Base-by-base conservation (phyloP, 2,113 vertebrate genomes). In the Mugil cephalus region DNA sequence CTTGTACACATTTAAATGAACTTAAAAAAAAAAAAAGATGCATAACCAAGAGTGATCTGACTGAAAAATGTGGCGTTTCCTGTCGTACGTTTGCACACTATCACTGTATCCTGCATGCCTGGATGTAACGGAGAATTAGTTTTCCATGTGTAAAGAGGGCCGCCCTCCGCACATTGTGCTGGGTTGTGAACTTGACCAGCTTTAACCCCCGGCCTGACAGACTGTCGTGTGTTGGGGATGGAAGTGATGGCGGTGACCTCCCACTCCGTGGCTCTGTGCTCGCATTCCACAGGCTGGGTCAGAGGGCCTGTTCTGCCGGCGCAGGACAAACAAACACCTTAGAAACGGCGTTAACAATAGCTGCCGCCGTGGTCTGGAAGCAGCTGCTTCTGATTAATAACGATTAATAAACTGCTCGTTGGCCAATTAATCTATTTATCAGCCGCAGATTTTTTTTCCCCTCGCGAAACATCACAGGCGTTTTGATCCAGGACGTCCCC, bases 231-330 rank as follows among this genome's bases (percentile, higher is more conserved):
- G 85, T 72, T 84, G 82, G 83, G 84, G 88, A 85, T 88, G 86
- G 87, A 89, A 91, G 91, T 84, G 85, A 88, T 81, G 84, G 63
- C 21, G 4, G 53, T 87, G 83, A 88, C 85, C 90, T 88, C 88
- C 45, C 74, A 52, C 76, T 59, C 64, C 40, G 74, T 35, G 43
- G 63, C 69, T 77, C 60, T 69, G 48, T 54, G 77, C 78, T 77
- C 82, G 55, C 80, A 76, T 85, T 88, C 88, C 65, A n/a, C 64
- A 3, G 38, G n/a, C 63, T 59, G 77, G 82, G 75, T 77, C 77
- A 82, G 14, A 67, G 86, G 87, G 88, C 64, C 50, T 14, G 35
- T 59, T 45, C 58, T 70, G 76, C 80, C 66, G 50, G 52, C 4
- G 55, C 59, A 67, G 75, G 69, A 82, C 69, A 85, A 87, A 87